Conservation (phyloP, 2,888 invertebrate species). For the Drosophila histrio region DNA sequence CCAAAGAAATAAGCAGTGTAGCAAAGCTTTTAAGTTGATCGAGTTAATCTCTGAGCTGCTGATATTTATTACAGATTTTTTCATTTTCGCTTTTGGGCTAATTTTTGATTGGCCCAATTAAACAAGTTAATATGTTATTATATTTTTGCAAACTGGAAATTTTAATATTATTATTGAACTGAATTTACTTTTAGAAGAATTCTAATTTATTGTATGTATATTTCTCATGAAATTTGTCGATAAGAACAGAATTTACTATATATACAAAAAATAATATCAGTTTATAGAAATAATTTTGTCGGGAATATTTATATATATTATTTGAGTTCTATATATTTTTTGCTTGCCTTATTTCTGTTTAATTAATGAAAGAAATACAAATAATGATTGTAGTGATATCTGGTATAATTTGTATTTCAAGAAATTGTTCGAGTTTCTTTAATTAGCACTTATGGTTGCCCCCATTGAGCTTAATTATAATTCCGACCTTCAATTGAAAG, state of each 20-base stretch:
- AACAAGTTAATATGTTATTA: not conserved
- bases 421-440: not conserved
- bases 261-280: not conserved
- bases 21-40: not conserved
- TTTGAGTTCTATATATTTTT: no score
- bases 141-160: not conserved
- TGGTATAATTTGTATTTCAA: not conserved
- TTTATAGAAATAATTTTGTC: not conserved
- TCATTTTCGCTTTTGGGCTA: not conserved
- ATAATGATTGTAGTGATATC: not conserved
- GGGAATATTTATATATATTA: no score
- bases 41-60: not conserved
- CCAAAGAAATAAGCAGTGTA: not conserved
- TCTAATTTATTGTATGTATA: no score
- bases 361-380: no score
- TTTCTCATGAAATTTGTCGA: no score
- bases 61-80: not conserved
- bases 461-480: slow-evolving; percentile 33
- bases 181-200: no score
- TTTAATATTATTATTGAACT: no score
- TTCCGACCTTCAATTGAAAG: slow-evolving; percentile 43
- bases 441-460: slow-evolving; percentile 16
- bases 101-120: not conserved
- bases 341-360: no score
- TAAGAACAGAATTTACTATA: not conserved